Evolutionary conservation across 2,797 vertebrate species (phyloP).

Genomic region (Micromesistius poutassou): DNA sequence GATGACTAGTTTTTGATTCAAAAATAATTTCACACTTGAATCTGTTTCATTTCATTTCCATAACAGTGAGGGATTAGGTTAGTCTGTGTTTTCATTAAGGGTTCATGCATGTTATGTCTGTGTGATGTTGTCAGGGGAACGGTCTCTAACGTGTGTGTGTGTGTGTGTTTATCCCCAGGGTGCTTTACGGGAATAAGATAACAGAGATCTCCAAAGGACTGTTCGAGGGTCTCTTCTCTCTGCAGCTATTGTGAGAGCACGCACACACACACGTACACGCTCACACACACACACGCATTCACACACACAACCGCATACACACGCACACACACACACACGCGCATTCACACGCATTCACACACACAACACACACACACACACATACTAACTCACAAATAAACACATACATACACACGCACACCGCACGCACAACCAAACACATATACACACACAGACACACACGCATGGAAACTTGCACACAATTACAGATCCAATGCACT

Average conservation of each 20-base stretch:
- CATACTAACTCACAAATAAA: neutral
- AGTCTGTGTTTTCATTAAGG: too few species aligned
- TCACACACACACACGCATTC: neutral
- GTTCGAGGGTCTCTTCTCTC: constrained; percentile 92
- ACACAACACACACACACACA: neutral
- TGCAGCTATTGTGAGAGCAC: constrained; percentile 91
- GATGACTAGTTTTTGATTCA: too few species aligned
- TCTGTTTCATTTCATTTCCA: too few species aligned
- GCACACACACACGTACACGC: constrained; percentile 19
- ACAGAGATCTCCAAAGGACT: constrained; percentile 94
- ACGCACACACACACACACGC: too few species aligned
- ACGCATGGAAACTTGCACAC: neutral
- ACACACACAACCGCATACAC: too few species aligned
- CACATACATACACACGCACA: constrained; percentile 11
- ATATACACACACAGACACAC: neutral
- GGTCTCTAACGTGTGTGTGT: neutral
- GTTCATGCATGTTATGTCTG: too few species aligned
- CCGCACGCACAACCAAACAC: neutral
- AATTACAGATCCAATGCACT: neutral
- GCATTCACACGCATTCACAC: too few species aligned
- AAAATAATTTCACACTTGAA: too few species aligned
- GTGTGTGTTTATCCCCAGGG: constrained; percentile 65
- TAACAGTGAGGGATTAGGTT: too few species aligned
- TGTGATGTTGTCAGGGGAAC: too few species aligned
- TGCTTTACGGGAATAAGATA: constrained; percentile 98